Evolutionary conservation across 2,888 invertebrate genomes (phyloP).

Genomic region (Andrena chrysosceles): DNA sequence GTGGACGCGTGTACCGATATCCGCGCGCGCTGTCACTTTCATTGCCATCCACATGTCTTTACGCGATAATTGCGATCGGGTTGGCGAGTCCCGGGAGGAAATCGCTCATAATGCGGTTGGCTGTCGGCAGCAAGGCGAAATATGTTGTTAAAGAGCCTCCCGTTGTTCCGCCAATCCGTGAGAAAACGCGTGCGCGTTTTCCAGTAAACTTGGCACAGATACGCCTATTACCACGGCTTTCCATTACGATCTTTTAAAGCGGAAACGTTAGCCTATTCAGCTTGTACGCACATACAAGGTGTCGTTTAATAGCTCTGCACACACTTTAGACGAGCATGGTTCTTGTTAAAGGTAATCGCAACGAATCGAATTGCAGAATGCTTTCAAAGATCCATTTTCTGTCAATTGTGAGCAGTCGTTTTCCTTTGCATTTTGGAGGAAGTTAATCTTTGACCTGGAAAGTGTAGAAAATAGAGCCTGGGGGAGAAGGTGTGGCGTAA

Average conservation of each 20-base stretch:
- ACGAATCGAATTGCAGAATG: too few relatives aligned
- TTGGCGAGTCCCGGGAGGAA: constrained; percentile 53
- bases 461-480: constrained; percentile 7
- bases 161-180: constrained; percentile 35
- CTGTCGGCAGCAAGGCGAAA: constrained; percentile 28
- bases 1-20: constrained; percentile 26
- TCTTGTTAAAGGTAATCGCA: too few relatives aligned
- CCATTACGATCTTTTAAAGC: background rate
- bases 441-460: background rate
- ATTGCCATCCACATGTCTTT: constrained; percentile 74
- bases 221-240: constrained; percentile 8
- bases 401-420: too few relatives aligned
- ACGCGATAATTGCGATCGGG: constrained; percentile 67
- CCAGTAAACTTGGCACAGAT: constrained; percentile 37
- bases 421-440: too few relatives aligned
- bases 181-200: constrained; percentile 32
- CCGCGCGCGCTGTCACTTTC: constrained; percentile 70
- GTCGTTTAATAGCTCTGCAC: background rate
- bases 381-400: too few relatives aligned
- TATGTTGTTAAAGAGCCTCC: background rate
- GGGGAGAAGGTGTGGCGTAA: constrained; percentile 29
- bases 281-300: background rate
- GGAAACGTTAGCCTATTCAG: background rate
- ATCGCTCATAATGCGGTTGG: constrained; percentile 42
- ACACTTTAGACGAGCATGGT: too few relatives aligned